Conservation (phyloP, 2,113 vertebrate species). For the Tachuris rubrigastra region DNA sequence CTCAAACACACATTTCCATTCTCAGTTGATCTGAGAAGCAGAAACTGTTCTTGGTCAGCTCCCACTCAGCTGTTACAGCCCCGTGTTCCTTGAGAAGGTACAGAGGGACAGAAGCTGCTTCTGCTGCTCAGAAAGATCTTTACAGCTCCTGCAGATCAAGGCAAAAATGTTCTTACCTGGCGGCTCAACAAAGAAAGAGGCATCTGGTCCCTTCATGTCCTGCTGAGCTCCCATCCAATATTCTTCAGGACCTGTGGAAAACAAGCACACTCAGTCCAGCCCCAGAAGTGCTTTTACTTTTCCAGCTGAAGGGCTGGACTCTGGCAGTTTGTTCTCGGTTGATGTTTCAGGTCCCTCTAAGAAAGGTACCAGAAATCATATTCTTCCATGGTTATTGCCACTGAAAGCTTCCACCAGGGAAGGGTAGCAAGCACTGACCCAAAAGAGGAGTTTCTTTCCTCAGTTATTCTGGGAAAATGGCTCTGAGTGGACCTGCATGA, state of each 20-base stretch:
- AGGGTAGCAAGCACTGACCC: neutral
- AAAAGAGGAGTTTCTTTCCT: neutral
- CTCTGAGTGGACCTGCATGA: neutral
- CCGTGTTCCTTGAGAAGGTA: neutral
- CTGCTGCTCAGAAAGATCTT: neutral
- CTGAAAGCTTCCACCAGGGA: neutral
- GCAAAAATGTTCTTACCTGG: slow-evolving; percentile 48
- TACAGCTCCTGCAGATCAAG: neutral
- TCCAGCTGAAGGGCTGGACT: neutral
- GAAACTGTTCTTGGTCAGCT: neutral
- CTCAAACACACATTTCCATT: neutral
- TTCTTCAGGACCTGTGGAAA: slow-evolving; percentile 10
- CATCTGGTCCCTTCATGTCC: neutral
- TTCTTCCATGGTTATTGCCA: rapidly evolving
- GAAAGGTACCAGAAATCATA: neutral
- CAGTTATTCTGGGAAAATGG: neutral
- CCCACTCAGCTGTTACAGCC: neutral
- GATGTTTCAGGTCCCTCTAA: neutral
- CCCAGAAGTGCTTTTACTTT: neutral
- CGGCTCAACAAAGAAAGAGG: slow-evolving; percentile 35
- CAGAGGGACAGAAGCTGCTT: neutral
- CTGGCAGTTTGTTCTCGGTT: neutral
- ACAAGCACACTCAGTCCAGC: neutral
- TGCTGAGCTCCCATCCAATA: slow-evolving; percentile 44
- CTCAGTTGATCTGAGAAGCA: neutral